phyloP scores from a whole-genome alignment of 2,113 vertebrate species.

The Dicrurus megarhynchus region DNA sequence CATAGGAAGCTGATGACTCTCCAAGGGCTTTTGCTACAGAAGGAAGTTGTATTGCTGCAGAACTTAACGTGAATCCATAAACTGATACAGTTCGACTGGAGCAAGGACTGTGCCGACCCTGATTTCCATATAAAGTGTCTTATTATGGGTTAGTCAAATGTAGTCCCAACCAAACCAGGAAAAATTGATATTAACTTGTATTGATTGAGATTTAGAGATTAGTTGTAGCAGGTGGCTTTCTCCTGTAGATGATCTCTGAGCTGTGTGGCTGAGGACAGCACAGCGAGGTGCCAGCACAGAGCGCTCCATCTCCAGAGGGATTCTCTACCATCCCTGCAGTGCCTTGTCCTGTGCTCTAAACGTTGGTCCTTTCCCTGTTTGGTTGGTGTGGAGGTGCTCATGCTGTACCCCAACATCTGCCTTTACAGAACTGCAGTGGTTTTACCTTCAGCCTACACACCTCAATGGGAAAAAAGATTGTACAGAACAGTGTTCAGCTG shows the following conservation, averaged over 20 bases:
- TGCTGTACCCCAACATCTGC: background rate
- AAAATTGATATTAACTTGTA: background rate
- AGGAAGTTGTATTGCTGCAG: background rate
- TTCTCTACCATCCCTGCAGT: background rate
- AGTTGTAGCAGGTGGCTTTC: background rate
- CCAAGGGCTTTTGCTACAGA: background rate
- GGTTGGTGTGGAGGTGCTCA: background rate
- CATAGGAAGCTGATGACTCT: background rate
- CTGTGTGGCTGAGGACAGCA: background rate
- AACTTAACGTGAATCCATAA: background rate
- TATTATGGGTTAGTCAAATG: background rate
- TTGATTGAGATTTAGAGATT: background rate
- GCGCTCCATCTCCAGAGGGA: background rate
- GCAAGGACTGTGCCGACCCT: accelerated
- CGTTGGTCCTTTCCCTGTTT: accelerated
- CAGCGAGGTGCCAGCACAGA: background rate
- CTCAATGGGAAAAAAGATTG: background rate
- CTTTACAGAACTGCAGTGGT: background rate
- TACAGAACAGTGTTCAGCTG: background rate
- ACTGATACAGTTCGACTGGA: background rate
- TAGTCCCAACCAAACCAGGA: background rate
- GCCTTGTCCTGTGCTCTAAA: background rate
- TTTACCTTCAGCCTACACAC: background rate
- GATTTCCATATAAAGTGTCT: constrained; percentile 28
- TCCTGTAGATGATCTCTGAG: background rate